These are phyloP conservation scores for Chascanopsetta lugubris DNA, from an alignment of 2,113 vertebrate genomes.

Conservation along the genomic window DNA sequence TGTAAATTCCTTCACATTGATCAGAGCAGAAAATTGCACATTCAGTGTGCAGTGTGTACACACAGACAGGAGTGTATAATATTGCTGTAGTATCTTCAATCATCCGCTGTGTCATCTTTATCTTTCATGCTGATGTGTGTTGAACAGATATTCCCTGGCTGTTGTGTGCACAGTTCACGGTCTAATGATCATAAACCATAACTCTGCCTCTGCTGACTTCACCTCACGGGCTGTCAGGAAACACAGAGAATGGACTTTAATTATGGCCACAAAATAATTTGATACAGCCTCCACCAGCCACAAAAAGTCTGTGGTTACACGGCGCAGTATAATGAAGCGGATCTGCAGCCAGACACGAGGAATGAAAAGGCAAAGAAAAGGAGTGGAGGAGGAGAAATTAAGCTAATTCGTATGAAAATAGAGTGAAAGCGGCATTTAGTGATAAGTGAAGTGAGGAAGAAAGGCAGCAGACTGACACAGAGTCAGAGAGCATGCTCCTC, in stretches of 20 bases:
- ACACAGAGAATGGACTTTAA: not conserved
- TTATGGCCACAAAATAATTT: not conserved
- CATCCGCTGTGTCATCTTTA: conserved; percentile 4
- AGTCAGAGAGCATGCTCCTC: conserved; percentile 24
- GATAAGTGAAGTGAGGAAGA: not conserved
- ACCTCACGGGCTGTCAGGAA: not conserved
- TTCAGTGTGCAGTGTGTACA: not conserved
- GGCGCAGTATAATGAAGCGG: not conserved
- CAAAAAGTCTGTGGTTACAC: not conserved
- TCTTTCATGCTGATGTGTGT: conserved; percentile 14
- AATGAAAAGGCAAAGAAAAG: not conserved
- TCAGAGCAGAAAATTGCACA: conserved; percentile 1
- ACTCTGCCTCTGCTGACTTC: not conserved
- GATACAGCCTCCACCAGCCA: not conserved
- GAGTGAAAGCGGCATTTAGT: not conserved
- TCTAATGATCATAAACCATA: not conserved
- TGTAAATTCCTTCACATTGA: not conserved
- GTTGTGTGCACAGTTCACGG: not conserved
- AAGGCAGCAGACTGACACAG: not conserved
- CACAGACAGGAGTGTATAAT: conserved; percentile 2
- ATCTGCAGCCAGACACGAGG: not conserved
- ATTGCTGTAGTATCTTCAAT: conserved; percentile 6
- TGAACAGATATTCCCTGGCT: conserved; percentile 7
- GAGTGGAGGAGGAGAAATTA: not conserved
- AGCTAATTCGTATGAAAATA: not conserved